Conservation (phyloP, 92 coral and sea anemone species). For the Chrysogorgia sp. region DNA sequence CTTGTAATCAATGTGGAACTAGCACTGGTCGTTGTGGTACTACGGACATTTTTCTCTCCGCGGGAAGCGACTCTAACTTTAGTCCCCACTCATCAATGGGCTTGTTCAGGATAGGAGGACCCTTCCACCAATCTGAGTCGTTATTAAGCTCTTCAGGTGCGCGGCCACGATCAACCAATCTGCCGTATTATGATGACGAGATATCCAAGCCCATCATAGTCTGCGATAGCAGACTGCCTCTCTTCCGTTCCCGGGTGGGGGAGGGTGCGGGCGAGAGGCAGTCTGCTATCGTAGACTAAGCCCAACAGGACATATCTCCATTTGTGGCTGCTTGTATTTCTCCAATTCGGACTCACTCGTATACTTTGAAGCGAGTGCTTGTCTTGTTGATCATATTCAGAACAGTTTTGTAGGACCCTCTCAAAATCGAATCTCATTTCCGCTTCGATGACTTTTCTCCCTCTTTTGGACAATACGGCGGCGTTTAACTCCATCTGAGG, state of each 20-base stretch:
- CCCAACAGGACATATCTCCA: constrained; percentile 24
- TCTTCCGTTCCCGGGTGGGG: too few relatives aligned
- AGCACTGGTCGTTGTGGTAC: neutral
- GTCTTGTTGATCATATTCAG: too few relatives aligned
- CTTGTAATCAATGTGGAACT: neutral
- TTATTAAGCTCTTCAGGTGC: constrained; percentile 1
- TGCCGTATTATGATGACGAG: constrained; percentile 11
- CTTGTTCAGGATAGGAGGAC: constrained; percentile 4
- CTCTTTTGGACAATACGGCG: constrained; percentile 66
- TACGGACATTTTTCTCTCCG: constrained; percentile 12
- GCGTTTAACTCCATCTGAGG: constrained; percentile 69
- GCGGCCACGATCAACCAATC: constrained; percentile 25
- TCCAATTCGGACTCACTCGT: constrained; percentile 59
- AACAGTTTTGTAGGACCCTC: constrained; percentile 64
- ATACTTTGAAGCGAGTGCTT: constrained; percentile 61
- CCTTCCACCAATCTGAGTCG: constrained; percentile 33
- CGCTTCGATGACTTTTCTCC: constrained; percentile 61
- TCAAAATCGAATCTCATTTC: constrained; percentile 67
- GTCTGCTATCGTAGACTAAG: too few relatives aligned
- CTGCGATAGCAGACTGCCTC: too few relatives aligned
- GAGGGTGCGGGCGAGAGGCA: too few relatives aligned
- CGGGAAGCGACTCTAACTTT: constrained; percentile 19
- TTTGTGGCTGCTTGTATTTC: constrained; percentile 36
- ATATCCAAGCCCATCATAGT: too few relatives aligned
- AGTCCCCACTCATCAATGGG: constrained; percentile 26